Base-by-base conservation (phyloP, 2,797 vertebrate genomes). In the Schizopygopsis pylzovi region DNA sequence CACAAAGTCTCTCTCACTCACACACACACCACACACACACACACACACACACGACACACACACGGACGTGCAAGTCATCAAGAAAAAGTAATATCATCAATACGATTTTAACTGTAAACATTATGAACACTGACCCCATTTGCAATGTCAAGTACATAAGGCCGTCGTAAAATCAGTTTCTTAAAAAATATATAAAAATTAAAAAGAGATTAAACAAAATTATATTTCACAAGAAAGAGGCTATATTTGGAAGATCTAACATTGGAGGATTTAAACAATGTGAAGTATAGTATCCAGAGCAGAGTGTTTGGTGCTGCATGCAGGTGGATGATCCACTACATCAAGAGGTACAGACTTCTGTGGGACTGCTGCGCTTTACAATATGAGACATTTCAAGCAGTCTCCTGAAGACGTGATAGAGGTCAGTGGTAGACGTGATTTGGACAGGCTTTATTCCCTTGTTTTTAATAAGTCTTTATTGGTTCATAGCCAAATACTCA, bases 301-400 rank as follows among this genome's bases (percentile, higher is more conserved):
- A 79, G 49, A 79, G 33, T 25, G 56, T 13, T 76, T 79, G 18
- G 61, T 85, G 49, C 25, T 22, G 76, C 83, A 85, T 85, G 76
- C 83, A 79, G 18, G 76, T 79, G 49, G 63, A 15, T 71, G n/a
- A 84, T 54, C 82, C 83, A 85, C 83, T 70, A 79, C 52, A 79
- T 79, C 45, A 43, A 41, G 61, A 84, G 47, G 82, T 77, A 84
- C 37, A 54, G 59, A 65, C 47, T 41, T 84, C 82, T 67, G 28
- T 20, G 41, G 72, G 43, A 77, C 37, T 52, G 72, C 72, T 68
- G 33, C 37, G 37, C 56, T 65, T 83, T 76, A 18, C 45, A 75
- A 76, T 52, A 28, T 6, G 39, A 63, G 15, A 45, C 8, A 75
- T 63, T 49, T 39, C 15, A 63, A 63, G 45, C 49, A n/a, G 52